Evolutionary conservation across 1,140 invertebrate species (phyloP).

Genomic region (Formica selysi): DNA sequence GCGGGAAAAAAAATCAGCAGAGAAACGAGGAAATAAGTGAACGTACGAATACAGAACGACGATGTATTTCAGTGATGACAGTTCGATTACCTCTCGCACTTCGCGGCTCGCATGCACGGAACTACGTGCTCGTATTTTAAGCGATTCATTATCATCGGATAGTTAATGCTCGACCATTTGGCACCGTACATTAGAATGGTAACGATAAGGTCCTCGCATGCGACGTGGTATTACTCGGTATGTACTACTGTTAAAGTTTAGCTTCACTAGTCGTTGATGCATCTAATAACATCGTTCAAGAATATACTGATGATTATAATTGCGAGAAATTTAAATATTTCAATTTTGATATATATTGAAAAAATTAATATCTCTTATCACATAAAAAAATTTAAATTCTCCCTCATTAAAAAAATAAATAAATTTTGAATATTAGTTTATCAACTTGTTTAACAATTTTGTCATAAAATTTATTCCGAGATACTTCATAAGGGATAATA

Average conservation of each 20-base stretch:
- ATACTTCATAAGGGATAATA: background rate
- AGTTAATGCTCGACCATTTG: slow-evolving; percentile 52
- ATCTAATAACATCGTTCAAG: background rate
- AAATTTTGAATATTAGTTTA: background rate
- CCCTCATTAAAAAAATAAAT: background rate
- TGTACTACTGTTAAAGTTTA: slow-evolving; percentile 38
- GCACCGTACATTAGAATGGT: slow-evolving; percentile 47
- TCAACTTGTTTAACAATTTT: background rate
- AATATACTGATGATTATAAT: background rate
- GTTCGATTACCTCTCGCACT: slow-evolving; percentile 41
- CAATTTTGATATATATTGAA: background rate
- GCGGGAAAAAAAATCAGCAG: background rate
- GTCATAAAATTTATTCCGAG: background rate
- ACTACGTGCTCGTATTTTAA: slow-evolving; percentile 47
- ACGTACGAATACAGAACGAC: slow-evolving; percentile 16
- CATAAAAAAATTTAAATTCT: background rate
- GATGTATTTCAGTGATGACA: slow-evolving; percentile 53
- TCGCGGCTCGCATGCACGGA: slow-evolving; percentile 24
- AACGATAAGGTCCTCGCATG: slow-evolving; percentile 49
- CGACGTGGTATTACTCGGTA: slow-evolving; percentile 40
- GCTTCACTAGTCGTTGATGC: slow-evolving; percentile 17
- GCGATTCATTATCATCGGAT: slow-evolving; percentile 54
- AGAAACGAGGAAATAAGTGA: background rate
- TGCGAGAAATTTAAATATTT: background rate
- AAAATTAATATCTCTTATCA: background rate